Conservation (phyloP, 2,113 vertebrate species). For the Sialia sialis region DNA sequence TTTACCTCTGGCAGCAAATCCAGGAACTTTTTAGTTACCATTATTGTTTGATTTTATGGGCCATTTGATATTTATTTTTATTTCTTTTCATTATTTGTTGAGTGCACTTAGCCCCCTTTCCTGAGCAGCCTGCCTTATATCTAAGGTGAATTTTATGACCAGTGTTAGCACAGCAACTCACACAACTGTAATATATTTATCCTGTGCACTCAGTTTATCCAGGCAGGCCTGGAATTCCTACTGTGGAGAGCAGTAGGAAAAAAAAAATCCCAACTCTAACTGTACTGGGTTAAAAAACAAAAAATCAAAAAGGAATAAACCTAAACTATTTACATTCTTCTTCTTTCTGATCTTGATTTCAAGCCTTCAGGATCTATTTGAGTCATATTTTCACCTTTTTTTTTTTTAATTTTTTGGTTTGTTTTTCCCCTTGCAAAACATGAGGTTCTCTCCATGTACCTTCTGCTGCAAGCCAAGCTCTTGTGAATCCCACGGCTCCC, state of each 20-base stretch:
- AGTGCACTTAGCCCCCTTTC: conserved; percentile 61
- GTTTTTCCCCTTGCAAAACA: background rate
- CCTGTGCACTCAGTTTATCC: background rate
- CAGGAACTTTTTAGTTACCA: conserved; percentile 52
- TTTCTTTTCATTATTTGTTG: conserved; percentile 56
- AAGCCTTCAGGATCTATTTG: background rate
- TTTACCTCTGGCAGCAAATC: conserved; percentile 50
- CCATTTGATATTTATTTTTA: conserved; percentile 62
- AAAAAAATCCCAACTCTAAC: background rate
- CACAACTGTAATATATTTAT: conserved; percentile 27
- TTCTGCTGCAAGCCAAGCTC: conserved; percentile 16
- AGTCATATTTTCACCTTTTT: background rate
- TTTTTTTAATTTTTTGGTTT: too few species aligned
- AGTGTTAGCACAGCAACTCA: conserved; percentile 4
- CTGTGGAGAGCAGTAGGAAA: background rate
- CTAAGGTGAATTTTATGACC: conserved; percentile 56
- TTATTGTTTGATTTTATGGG: conserved; percentile 65
- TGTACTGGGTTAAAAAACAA: background rate
- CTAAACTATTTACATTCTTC: background rate
- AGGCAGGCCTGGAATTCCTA: conserved; percentile 6
- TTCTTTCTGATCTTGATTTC: background rate
- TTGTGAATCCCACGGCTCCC: conserved; percentile 18
- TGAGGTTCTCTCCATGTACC: background rate
- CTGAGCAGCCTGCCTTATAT: conserved; percentile 54
- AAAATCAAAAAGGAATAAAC: background rate